Percentiles rank a stretch among this genome's conserved stretches.
Conservation (phyloP, 2,888 invertebrate genomes). For the Ennomos erosarius region DNA sequence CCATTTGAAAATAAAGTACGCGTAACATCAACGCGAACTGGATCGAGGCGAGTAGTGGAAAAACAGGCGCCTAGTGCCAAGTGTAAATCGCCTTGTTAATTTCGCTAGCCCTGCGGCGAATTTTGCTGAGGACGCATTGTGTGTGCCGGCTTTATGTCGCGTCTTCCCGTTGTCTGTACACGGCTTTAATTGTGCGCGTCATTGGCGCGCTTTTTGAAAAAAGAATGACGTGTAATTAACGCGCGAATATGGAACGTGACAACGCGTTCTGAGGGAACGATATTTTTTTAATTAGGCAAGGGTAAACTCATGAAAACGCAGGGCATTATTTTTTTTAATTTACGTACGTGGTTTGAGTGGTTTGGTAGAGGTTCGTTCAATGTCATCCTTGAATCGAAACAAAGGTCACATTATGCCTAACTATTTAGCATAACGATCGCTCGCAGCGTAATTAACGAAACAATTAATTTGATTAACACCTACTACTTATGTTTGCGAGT, state of each 20-base stretch:
- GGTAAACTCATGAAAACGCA: slow-evolving; percentile 45
- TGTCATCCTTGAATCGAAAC: slow-evolving; percentile 29
- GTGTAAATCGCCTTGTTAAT: slow-evolving; percentile 86
- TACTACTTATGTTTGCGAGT: slow-evolving; percentile 60
- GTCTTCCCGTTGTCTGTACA: slow-evolving; percentile 84
- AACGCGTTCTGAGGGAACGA: slow-evolving; percentile 80
- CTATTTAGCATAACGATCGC: slow-evolving; percentile 43
- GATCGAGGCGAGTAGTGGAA: slow-evolving; percentile 72
- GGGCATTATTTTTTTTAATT: slow-evolving; percentile 32
- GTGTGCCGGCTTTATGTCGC: slow-evolving; percentile 83
- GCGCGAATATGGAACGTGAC: slow-evolving; percentile 85
- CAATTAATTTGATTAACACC: slow-evolving; percentile 76
- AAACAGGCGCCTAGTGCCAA: slow-evolving; percentile 83
- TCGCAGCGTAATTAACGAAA: slow-evolving; percentile 40
- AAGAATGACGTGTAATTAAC: slow-evolving; percentile 86
- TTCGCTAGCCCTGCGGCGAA: slow-evolving; percentile 83
- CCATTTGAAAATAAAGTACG: slow-evolving; percentile 54
- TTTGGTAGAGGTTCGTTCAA: slow-evolving; percentile 7
- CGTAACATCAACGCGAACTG: slow-evolving; percentile 54
- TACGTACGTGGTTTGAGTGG: background rate
- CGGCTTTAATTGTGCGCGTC: slow-evolving; percentile 84
- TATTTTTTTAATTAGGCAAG: slow-evolving; percentile 82
- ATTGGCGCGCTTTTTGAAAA: slow-evolving; percentile 84
- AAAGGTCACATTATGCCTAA: slow-evolving; percentile 30
- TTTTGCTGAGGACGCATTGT: slow-evolving; percentile 84